These are phyloP conservation scores for Craterocephalus amniculus DNA, from an alignment of 2,797 vertebrate species.

Conservation along the genomic window DNA sequence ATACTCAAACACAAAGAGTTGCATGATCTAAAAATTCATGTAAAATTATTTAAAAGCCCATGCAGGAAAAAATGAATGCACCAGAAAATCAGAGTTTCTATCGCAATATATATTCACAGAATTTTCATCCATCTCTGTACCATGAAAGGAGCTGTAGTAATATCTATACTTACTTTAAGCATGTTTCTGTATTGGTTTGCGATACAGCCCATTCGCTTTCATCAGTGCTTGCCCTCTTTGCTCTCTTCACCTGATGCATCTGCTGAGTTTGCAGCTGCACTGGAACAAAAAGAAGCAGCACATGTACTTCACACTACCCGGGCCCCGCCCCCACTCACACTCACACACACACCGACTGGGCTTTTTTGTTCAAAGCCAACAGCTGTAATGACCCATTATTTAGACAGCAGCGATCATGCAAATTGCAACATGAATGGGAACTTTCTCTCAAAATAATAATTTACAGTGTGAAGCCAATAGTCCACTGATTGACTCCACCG, in stretches of 20 bases:
- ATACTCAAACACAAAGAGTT: constrained; percentile 1
- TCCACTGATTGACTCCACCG: not conserved
- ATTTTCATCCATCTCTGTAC: not conserved
- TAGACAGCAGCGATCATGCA: not conserved
- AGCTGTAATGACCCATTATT: constrained; percentile 45
- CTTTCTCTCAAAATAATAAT: not conserved
- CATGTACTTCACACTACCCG: constrained; percentile 32
- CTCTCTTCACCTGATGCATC: constrained; percentile 46
- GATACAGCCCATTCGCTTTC: constrained; percentile 32
- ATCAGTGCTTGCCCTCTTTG: constrained; percentile 16
- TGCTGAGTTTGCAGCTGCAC: constrained; percentile 39
- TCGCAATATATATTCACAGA: not conserved
- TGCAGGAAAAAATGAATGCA: not conserved
- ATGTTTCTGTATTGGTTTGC: constrained; percentile 17
- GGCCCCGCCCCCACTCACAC: constrained; percentile 26
- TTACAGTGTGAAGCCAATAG: not conserved
- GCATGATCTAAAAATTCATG: not conserved
- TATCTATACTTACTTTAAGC: constrained; percentile 50
- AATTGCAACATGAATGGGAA: not conserved
- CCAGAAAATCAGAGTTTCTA: not conserved
- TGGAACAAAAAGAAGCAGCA: constrained; percentile 37
- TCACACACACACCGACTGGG: constrained; percentile 28
- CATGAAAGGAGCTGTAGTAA: not conserved
- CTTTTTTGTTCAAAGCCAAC: constrained; percentile 47
- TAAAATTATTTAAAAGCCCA: constrained; percentile 4